Evolutionary conservation across 2,113 vertebrate species (phyloP).

Genomic region (Tragulus kanchil): DNA sequence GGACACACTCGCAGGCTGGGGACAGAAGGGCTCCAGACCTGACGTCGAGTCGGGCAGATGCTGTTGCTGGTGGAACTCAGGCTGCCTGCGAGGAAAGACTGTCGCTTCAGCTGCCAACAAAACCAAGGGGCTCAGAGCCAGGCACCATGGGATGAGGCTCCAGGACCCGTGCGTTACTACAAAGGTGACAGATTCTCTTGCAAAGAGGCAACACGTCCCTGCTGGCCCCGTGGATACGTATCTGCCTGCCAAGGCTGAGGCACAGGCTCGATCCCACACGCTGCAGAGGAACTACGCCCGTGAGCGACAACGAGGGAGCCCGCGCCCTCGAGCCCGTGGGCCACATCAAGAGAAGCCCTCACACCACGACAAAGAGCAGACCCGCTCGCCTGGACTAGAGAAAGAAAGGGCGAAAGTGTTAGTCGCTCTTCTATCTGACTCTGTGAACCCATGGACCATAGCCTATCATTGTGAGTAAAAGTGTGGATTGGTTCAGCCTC

Average conservation of each 20-base stretch:
- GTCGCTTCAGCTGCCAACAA: no score
- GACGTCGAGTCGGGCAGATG: background rate
- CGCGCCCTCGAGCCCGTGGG: no score
- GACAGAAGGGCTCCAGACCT: background rate
- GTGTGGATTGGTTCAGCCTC: background rate
- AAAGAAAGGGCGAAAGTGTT: no score
- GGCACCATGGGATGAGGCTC: background rate
- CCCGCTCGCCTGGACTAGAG: no score
- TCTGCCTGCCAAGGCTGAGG: background rate
- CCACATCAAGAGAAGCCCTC: no score
- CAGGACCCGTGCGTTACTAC: background rate
- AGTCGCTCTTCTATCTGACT: no score
- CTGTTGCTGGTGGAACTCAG: rapidly evolving
- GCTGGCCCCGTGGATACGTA: background rate
- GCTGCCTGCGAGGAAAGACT: background rate
- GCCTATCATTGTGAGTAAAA: background rate
- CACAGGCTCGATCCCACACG: background rate
- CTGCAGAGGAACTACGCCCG: no score
- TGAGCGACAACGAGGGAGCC: no score
- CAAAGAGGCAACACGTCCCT: background rate
- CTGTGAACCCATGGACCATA: no score
- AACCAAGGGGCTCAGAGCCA: background rate
- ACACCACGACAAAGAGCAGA: no score
- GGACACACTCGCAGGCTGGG: background rate
- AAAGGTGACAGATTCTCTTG: background rate